Base-by-base conservation (phyloP, 23 tunicate genomes). In the Ascidia mentula region DNA sequence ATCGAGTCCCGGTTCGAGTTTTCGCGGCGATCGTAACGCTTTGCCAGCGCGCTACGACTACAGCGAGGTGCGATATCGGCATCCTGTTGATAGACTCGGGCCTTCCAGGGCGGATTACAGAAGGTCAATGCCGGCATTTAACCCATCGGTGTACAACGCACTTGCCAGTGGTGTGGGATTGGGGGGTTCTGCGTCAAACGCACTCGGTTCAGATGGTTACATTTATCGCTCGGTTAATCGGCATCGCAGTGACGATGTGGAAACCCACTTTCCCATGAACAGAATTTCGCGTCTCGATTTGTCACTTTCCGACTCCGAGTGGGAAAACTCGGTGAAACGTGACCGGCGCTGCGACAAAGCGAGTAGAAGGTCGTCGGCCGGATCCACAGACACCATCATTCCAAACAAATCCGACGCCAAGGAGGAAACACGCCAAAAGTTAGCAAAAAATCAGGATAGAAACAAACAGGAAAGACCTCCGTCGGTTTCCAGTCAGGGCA, bases 251-350 rank as follows among this genome's bases (percentile, higher is more conserved):
- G 65, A 53, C 13, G 78, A 28, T 4, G 3, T 32, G 18, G 78
- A 74, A 36, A 74, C n/a, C 40, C 53, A 39, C 28, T 74, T 74
- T 28, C 34, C 46, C n/a, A 81, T 18, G 13, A 33, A 80, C 59
- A 34, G 84, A 24, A 24, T 81, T 2, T 81, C 85, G 35, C 46
- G 77, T 2, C 45, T 81, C 17, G 85, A 81, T 30, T 45, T 81
- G 73, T 81, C 85, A n/a, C 42, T 59, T 12, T 81, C 85, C 1
- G 85, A 81, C 7, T 70, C 85, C 1, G 81, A 77, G 81, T 53
- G 65, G 65, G 65, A 53, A 28, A 53, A 53, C 65, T 53, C 65
- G 65, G 65, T 53, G 12, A 5, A 26, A 53, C 65, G 65, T 1
- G 65, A 53, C 1, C 22, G 65, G 15, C 12, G 15, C 65, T 20